Percentiles rank a stretch among this genome's conserved stretches.
phyloP scores from a whole-genome alignment of 2,113 vertebrate species.

The Diglossa brunneiventris region DNA sequence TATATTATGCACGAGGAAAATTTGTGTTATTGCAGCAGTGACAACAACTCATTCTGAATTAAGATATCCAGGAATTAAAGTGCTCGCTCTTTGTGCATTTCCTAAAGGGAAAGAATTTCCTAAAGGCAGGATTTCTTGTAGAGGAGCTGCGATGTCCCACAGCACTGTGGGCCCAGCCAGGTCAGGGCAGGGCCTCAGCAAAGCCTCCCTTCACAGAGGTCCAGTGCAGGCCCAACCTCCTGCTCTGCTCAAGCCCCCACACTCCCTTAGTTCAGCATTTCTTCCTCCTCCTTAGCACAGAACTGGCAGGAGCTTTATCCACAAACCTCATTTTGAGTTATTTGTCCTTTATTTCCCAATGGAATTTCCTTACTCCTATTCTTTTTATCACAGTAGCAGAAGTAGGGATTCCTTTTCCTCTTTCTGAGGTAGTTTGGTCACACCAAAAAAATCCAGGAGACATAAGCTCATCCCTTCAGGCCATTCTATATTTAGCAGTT shows the following conservation, averaged over 20 bases:
- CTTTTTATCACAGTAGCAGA: background rate
- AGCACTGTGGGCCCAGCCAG: background rate
- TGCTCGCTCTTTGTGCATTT: accelerated
- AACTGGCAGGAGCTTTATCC: background rate
- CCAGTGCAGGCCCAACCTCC: background rate
- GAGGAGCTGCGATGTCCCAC: background rate
- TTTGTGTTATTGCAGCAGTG: background rate
- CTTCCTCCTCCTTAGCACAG: background rate
- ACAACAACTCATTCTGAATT: background rate
- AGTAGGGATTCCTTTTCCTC: background rate
- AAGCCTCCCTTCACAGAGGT: background rate
- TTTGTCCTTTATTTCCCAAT: background rate
- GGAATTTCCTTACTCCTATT: background rate
- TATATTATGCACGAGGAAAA: background rate
- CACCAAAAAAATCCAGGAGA: background rate
- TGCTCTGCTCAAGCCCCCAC: background rate
- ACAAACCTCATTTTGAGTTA: background rate
- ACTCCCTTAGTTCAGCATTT: background rate
- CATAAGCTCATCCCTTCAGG: background rate
- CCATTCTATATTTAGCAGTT: constrained; percentile 25
- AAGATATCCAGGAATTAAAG: background rate
- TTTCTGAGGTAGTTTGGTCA: background rate
- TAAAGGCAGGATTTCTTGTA: background rate
- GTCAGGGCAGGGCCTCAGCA: background rate
- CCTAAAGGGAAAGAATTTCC: background rate